Evolutionary conservation across 2,797 vertebrate genomes (phyloP).

Genomic region (Picus viridis): DNA sequence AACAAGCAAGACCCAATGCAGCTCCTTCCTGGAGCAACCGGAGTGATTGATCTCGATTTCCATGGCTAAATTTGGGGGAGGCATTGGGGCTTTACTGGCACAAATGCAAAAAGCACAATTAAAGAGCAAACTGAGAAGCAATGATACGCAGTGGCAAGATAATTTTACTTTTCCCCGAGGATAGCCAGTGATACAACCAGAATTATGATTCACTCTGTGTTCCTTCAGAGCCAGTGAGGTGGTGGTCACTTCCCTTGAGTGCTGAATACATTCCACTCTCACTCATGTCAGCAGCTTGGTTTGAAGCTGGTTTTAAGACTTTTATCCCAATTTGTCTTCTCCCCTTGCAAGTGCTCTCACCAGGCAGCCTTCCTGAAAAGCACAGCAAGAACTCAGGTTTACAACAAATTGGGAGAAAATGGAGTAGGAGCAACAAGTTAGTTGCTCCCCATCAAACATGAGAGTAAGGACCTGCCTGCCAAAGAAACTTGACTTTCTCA

Average conservation of each 20-base stretch:
- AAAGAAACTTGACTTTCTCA: not conserved
- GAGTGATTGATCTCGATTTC: not conserved
- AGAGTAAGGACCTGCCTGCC: not conserved
- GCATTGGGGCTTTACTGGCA: not conserved
- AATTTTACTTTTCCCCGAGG: constrained; percentile 38
- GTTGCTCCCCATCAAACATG: not conserved
- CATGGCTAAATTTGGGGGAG: not conserved
- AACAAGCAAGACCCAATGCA: not conserved
- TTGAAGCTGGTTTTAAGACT: not conserved
- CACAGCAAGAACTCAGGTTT: constrained; percentile 5
- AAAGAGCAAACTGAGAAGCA: not conserved
- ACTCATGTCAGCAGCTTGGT: constrained; percentile 18
- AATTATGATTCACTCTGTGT: constrained; percentile 24
- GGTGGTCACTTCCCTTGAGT: constrained; percentile 1
- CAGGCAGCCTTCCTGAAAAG: constrained; percentile 26
- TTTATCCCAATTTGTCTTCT: constrained; percentile 24
- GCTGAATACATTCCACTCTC: constrained; percentile 25
- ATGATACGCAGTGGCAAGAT: not conserved
- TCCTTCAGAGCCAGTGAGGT: not conserved
- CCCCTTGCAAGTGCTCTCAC: not conserved
- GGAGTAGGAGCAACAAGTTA: constrained; percentile 5
- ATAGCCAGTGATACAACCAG: constrained; percentile 3
- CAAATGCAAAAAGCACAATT: not conserved
- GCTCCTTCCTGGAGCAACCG: not conserved
- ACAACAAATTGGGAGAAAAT: not conserved